Percentiles rank a stretch among this genome's conserved stretches.
These are phyloP conservation scores for Phrynocephalus forsythii DNA, from an alignment of 2,797 vertebrate genomes.

Conservation along the genomic window DNA sequence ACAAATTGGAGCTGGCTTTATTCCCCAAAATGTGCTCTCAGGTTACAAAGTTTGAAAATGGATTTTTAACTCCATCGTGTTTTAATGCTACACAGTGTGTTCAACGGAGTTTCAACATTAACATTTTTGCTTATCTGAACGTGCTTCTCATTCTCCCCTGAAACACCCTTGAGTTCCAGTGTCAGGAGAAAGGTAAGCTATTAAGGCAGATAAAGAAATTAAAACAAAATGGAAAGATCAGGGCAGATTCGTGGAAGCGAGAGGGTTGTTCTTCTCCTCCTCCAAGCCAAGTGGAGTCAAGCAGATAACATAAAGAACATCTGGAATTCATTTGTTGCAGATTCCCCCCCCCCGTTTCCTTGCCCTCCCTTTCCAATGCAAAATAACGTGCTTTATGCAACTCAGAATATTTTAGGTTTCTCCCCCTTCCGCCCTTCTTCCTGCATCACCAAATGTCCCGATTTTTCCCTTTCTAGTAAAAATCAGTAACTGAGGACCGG, in stretches of 20 bases:
- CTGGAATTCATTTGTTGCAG: conserved; percentile 32
- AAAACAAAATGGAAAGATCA: too few relatives aligned
- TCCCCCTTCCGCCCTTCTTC: not conserved
- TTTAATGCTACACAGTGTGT: too few relatives aligned
- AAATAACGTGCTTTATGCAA: conserved; percentile 33
- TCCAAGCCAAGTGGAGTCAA: not conserved
- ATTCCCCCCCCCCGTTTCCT: conserved; percentile 1
- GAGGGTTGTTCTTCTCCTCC: not conserved
- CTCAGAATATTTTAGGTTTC: not conserved
- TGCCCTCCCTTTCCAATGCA: not conserved
- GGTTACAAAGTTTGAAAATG: too few relatives aligned
- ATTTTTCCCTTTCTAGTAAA: not conserved
- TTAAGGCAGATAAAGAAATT: too few relatives aligned
- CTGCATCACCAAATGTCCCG: not conserved
- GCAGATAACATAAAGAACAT: not conserved
- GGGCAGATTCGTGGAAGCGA: not conserved
- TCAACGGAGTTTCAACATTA: too few relatives aligned
- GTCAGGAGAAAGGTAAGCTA: too few relatives aligned
- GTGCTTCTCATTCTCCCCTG: too few relatives aligned
- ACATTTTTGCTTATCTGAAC: too few relatives aligned
- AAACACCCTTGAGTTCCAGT: too few relatives aligned
- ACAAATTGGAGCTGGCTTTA: too few relatives aligned
- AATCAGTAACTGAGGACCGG: not conserved
- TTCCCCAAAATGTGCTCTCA: too few relatives aligned
- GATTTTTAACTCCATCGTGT: too few relatives aligned